Evolutionary conservation across 2,113 vertebrate genomes (phyloP).

Genomic region (Elachura formosa): DNA sequence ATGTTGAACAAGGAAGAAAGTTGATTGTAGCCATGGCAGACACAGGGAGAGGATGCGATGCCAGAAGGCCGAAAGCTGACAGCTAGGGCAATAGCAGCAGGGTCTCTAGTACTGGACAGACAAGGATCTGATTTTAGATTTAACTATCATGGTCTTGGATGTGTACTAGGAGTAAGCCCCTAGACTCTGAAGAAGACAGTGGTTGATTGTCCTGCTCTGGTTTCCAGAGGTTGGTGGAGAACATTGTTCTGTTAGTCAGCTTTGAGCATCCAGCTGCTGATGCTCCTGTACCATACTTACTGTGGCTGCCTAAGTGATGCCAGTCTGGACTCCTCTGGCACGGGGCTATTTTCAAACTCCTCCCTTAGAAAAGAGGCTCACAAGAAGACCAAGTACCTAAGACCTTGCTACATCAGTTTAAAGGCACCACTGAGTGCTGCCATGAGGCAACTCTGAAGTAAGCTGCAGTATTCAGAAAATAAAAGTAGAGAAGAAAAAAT

Average conservation of each 20-base stretch:
- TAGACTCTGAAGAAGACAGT: neutral
- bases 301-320: neutral
- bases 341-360: neutral
- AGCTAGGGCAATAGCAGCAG: rapidly evolving
- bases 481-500: neutral
- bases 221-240: neutral
- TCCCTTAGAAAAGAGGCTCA: neutral
- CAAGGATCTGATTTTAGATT: neutral
- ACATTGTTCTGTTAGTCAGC: neutral
- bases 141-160: neutral
- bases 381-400: neutral
- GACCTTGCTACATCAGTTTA: neutral
- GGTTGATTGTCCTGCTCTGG: neutral
- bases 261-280: neutral
- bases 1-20: neutral
- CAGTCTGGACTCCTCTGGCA: neutral
- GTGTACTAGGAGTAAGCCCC: neutral
- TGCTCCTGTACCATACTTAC: neutral
- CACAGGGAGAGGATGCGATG: rapidly evolving
- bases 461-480: neutral
- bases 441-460: neutral
- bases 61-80: neutral
- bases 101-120: rapidly evolving
- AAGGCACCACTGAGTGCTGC: neutral
- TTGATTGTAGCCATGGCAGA: rapidly evolving